Conservation (phyloP, 2,113 vertebrate species). For the Orthonyx spaldingii region DNA sequence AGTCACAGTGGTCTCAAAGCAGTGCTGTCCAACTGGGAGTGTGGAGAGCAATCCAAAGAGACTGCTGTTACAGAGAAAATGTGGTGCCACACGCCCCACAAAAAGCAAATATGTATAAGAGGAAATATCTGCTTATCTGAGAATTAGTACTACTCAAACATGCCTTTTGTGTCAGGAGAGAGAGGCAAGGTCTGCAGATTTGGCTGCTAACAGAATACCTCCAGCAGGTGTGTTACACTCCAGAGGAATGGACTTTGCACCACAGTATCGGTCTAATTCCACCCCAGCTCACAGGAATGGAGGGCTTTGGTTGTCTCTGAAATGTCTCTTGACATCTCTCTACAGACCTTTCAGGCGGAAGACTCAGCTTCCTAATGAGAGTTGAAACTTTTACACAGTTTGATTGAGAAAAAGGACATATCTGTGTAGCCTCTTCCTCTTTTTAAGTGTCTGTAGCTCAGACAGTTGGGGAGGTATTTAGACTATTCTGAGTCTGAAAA, state of each 20-base stretch:
- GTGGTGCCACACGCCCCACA: neutral
- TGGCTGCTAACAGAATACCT: neutral
- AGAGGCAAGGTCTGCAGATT: neutral
- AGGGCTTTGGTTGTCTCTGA: neutral
- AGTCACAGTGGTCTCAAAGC: neutral
- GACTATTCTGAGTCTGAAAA: neutral
- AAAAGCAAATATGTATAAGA: neutral
- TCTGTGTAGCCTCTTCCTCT: neutral
- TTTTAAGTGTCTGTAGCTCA: neutral
- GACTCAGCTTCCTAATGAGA: neutral
- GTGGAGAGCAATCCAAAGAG: neutral
- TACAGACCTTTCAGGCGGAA: neutral
- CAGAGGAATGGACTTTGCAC: neutral
- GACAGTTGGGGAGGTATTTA: neutral
- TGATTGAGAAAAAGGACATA: neutral
- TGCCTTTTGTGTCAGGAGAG: neutral
- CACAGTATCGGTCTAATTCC: neutral
- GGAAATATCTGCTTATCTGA: slow-evolving; percentile 12
- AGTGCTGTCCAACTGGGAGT: neutral
- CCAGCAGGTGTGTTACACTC: neutral
- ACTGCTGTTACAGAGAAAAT: neutral
- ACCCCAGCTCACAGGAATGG: neutral
- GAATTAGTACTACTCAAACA: neutral
- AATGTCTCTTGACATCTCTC: neutral
- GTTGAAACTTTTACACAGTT: neutral